Evolutionary conservation across 2,888 invertebrate species (phyloP), one percentile per base, ranked within the genome.

Genomic region (Tridacna crocea): DNA sequence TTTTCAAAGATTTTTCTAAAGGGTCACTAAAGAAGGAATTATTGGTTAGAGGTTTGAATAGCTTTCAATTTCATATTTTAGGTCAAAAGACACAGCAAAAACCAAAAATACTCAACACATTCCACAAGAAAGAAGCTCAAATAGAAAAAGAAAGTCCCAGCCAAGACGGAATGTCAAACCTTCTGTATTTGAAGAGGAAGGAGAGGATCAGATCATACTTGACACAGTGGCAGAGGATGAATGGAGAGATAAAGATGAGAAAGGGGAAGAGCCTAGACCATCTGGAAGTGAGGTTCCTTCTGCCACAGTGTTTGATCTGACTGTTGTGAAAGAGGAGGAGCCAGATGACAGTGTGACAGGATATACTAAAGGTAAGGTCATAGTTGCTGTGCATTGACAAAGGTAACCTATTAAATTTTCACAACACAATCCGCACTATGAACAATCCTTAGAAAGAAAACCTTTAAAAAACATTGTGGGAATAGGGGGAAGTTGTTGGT

Each of bases 301-400:
- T 6, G 2, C 66, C 24, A 55, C 60, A 10, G 46, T 48, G n/a
- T 75, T 84, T 36, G 81, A 84, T 60, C 55, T 84, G 36, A 79
- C 84, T 46, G 70, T 77, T 24, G 84, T 84, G 2, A 84, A 84
- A 68, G 65, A 82, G 47, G 84, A 84, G 58, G 79, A 82, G 10
- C 63, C 36, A 11, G 77, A 77, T 36, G 72, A 46, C 0, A 61
- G 24, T 1, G 72, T 72, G 48, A 51, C n/a, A 11, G 77, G 55
- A 60, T 24, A 72, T n/a, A 60, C 13, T 36, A 36, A 60, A n/a
- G 79, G 75, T 47, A 84, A 76, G 80, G 84, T 79, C 80, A 4
- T 36, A 36, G 36, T 36, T 36, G 36, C 36, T 36, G 36, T 36
- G 36, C 36, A 2, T 36, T 36, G 36, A 36, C 36, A 4, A 8